Evolutionary conservation across 2,888 invertebrate genomes (phyloP).

Genomic region (Nymphalis urticae): DNA sequence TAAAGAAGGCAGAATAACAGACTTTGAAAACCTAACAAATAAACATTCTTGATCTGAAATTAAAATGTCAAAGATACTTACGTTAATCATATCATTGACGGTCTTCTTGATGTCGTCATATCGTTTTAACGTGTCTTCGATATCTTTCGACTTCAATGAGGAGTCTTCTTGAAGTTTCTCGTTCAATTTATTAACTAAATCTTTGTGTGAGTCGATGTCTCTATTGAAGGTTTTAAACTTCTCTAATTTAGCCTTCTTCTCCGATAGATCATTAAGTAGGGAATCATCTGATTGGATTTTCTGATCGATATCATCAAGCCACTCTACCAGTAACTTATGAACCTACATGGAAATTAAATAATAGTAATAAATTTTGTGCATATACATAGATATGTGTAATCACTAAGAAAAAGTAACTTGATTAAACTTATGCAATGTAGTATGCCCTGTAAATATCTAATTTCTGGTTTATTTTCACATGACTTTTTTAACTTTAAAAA

Average conservation of each 20-base stretch:
- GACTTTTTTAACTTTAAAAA: neutral
- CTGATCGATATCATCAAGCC: constrained; percentile 93
- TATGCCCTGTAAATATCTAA: no score
- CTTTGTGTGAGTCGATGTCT: constrained; percentile 90
- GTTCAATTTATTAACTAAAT: constrained; percentile 89
- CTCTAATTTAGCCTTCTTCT: constrained; percentile 93
- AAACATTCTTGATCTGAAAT: neutral
- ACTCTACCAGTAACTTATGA: constrained; percentile 90
- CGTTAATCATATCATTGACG: constrained; percentile 84
- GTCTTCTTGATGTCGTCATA: constrained; percentile 86
- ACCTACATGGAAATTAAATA: constrained; percentile 53
- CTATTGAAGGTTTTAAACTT: constrained; percentile 91
- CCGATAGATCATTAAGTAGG: constrained; percentile 91
- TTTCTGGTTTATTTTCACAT: no score
- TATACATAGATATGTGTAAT: no score
- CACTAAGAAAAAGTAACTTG: no score
- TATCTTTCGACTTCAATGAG: constrained; percentile 85
- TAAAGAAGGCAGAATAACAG: no score
- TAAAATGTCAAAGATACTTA: constrained; percentile 60
- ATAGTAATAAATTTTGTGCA: no score
- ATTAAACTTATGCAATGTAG: no score
- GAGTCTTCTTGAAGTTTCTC: constrained; percentile 86
- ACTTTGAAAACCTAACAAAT: no score
- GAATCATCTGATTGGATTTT: constrained; percentile 89
- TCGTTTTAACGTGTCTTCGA: constrained; percentile 85